Percentiles rank a stretch among this genome's conserved stretches.
phyloP scores from a whole-genome alignment of 1,140 invertebrate species.

The Drosophila biarmipes region DNA sequence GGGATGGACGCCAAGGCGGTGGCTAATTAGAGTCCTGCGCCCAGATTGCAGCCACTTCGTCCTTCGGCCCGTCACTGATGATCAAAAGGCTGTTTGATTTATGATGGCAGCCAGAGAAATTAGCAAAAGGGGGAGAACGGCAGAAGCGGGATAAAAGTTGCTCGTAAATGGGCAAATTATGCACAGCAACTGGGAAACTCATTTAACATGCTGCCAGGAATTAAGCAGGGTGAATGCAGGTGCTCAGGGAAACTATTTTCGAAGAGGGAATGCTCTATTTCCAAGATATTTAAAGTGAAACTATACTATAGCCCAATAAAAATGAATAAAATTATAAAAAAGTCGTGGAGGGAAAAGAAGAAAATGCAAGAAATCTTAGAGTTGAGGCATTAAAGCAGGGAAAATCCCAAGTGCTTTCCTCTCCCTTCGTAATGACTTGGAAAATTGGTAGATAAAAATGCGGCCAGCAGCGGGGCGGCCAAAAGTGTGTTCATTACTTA shows the following conservation, averaged over 20 bases:
- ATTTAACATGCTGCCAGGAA: slow-evolving; percentile 65
- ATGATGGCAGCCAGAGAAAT: slow-evolving; percentile 74
- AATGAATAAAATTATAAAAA: no score
- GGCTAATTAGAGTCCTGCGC: slow-evolving; percentile 74
- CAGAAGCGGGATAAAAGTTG: slow-evolving; percentile 57
- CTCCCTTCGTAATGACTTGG: slow-evolving; percentile 26
- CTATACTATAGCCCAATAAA: no score
- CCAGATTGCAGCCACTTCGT: slow-evolving; percentile 55
- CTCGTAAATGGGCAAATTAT: slow-evolving; percentile 74
- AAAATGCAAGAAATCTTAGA: neutral
- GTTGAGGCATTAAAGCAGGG: neutral
- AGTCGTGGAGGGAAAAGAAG: neutral
- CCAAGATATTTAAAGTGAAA: neutral
- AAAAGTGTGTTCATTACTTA: slow-evolving; percentile 81
- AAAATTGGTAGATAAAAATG: slow-evolving; percentile 49
- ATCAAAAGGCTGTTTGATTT: slow-evolving; percentile 81
- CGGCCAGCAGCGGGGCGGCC: slow-evolving; percentile 37
- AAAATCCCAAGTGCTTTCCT: slow-evolving; percentile 3
- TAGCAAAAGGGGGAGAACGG: slow-evolving; percentile 42
- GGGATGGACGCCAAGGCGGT: slow-evolving; percentile 38
- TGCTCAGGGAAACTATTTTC: slow-evolving; percentile 6
- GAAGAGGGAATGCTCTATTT: neutral
- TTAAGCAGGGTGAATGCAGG: slow-evolving; percentile 14
- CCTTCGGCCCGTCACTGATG: slow-evolving; percentile 45
- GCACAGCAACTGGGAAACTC: slow-evolving; percentile 66